These are phyloP conservation scores for Kradibia gibbosae DNA, from an alignment of 1,140 invertebrate species.

Conservation along the genomic window DNA sequence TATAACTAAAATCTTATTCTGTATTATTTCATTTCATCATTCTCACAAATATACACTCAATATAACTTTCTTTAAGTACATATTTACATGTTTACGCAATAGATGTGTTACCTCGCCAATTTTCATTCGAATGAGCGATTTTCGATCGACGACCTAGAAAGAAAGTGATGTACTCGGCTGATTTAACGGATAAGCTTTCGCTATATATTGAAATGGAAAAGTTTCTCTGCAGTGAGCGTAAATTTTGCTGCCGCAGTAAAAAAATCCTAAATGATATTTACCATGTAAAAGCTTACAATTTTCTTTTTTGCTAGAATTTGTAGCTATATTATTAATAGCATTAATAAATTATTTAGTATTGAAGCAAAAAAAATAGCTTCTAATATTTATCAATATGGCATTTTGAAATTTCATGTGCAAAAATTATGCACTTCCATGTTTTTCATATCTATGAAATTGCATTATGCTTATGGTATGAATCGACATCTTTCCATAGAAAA, in stretches of 20 bases:
- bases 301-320: background rate
- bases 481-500: background rate
- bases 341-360: background rate
- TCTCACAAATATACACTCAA: constrained; percentile 30
- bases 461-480: background rate
- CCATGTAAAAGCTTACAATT: background rate
- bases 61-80: constrained; percentile 48
- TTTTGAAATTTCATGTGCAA: background rate
- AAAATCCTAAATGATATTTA: background rate
- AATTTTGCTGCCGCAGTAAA: background rate
- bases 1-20: constrained; percentile 10
- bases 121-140: constrained; percentile 39
- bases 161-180: constrained; percentile 19
- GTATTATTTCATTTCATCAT: constrained; percentile 1
- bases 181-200: constrained; percentile 16
- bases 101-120: background rate
- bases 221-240: constrained; percentile 2
- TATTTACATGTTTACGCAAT: constrained; percentile 39
- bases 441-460: background rate
- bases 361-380: background rate
- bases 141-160: constrained; percentile 1
- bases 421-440: background rate
- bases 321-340: too few species aligned
- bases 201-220: constrained; percentile 8
- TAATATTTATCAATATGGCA: background rate